Evolutionary conservation across 2,888 invertebrate species (phyloP).

Genomic region (Lithophane leautieri): DNA sequence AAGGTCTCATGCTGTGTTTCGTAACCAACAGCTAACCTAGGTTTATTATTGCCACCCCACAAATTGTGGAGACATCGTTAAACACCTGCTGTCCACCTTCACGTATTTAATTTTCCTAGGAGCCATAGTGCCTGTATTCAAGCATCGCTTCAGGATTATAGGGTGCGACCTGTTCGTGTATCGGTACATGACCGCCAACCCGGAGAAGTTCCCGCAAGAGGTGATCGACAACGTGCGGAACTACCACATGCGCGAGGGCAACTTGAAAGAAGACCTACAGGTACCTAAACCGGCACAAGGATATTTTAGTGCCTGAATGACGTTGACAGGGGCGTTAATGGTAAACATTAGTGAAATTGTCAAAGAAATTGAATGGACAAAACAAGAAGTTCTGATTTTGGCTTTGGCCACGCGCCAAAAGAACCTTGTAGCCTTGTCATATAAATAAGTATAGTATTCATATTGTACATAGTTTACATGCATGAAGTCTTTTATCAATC

Average conservation of each 20-base stretch:
- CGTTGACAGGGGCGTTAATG: too few relatives aligned
- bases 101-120: conserved; percentile 74
- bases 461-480: background rate
- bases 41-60: background rate
- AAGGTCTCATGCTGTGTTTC: background rate
- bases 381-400: background rate
- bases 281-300: background rate
- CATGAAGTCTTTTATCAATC: background rate
- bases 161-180: conserved; percentile 95
- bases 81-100: background rate
- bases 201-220: conserved; percentile 92
- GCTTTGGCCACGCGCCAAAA: too few relatives aligned
- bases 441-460: too few relatives aligned
- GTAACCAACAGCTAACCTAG: background rate
- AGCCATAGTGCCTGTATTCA: conserved; percentile 93
- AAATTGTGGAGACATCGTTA: background rate
- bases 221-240: conserved; percentile 92
- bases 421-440: background rate
- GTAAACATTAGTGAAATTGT: background rate
- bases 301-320: background rate
- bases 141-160: conserved; percentile 94
- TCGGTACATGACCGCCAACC: conserved; percentile 93
- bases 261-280: conserved; percentile 87
- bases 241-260: conserved; percentile 92
- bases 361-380: background rate